phyloP scores from a whole-genome alignment of 2,113 vertebrate genomes.

The Bubo bubo region DNA sequence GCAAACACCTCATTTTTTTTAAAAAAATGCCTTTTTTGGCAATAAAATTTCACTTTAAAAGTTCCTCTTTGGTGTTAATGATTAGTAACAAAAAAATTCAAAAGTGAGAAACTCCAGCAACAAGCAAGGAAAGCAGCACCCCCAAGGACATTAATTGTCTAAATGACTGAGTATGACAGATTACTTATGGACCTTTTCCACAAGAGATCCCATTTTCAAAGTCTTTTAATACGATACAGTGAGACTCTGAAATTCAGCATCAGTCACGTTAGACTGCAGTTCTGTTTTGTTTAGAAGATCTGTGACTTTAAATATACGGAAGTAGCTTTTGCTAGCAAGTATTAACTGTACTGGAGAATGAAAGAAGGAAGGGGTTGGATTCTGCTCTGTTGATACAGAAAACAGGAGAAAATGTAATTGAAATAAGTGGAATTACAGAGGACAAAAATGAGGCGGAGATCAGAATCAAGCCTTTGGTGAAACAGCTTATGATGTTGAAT shows the following conservation, averaged over 20 bases:
- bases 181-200: not conserved
- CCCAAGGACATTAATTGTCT: not conserved
- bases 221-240: not conserved
- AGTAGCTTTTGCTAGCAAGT: not conserved
- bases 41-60: not conserved
- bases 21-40: not conserved
- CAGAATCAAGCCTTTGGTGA: slow-evolving; percentile 15
- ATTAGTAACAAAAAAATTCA: not conserved
- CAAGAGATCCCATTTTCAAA: not conserved
- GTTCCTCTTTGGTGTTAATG: not conserved
- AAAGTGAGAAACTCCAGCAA: not conserved
- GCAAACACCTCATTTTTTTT: not conserved
- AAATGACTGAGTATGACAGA: not conserved
- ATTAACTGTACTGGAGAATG: not conserved
- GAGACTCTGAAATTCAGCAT: not conserved
- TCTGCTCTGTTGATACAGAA: not conserved
- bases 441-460: not conserved
- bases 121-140: not conserved
- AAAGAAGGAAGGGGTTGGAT: not conserved
- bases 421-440: not conserved
- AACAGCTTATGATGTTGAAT: slow-evolving; percentile 57
- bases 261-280: not conserved
- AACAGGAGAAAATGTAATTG: not conserved
- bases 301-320: not conserved
- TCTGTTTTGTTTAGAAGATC: not conserved